Base-by-base conservation (phyloP, 1,140 invertebrate species). In the Euschistus heros region DNA sequence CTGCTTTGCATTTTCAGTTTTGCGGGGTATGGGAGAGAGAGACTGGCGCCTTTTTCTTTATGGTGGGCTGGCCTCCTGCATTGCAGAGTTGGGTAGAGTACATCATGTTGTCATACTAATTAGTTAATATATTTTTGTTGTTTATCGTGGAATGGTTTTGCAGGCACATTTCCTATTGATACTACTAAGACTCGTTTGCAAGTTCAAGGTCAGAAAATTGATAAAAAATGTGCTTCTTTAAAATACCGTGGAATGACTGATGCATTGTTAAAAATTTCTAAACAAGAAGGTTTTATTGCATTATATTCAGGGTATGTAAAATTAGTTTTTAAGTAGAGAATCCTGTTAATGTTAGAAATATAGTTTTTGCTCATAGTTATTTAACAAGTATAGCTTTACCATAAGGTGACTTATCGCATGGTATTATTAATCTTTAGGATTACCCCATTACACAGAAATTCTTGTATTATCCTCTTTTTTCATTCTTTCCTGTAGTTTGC, bases 141-240 rank as follows among this genome's bases (percentile, higher is more conserved):
- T 61, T 20, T 60, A 62, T 67, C 17, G 61, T 14, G 27, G 7
- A 10, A 72, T 66, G 50, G 69, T 70, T 68, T 76, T 78, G 57
- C 73, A 96, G 94, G 92, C 67, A 98, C 95, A n/a, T 98, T 97
- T 81, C 94, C 94, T 18, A 87, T 98, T 69, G 94, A 98, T 75
- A 91, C 93, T 18, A 93, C 94, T 42, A 98, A 98, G 78, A 97
- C 94, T 37, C 81, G 94, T 70, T 82, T 98, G 46, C 94, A 97
- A 82, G 85, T 97, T 71, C 94, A 97, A 78, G 92, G 92, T 15
- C 92, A 96, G 77, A 87, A 83, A 74, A 80, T 85, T 70, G 92
- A 94, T 78, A 81, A 83, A 67, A 82, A 81, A 65, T 83, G 87
- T 80, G 81, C 86, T 46, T 79, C 84, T 73, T 76, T 91, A 17